Base-by-base conservation (phyloP, 2,113 vertebrate species). In the Tragulus kanchil region DNA sequence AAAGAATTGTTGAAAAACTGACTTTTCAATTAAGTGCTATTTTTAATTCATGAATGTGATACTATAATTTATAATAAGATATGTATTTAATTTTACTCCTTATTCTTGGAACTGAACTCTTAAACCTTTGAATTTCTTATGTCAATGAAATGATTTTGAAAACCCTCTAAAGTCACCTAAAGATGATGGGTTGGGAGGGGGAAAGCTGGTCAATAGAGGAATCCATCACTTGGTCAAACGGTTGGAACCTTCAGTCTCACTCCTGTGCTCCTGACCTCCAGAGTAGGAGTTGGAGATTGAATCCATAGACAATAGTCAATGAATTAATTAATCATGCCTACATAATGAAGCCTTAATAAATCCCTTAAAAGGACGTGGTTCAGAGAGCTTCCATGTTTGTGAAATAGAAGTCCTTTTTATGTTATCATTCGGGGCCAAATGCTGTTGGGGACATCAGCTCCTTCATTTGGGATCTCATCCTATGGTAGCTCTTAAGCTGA, bases 11-110 rank as follows among this genome's bases (percentile, higher is more conserved):
- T 8, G 56, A 87, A 97, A 97, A 97, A 89, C 62, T 48, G 11
- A 75, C 31, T 64, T 96, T 95, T 95, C 77, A 97, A 94, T 69
- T 56, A 95, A 95, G 28, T 87, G 28, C 65, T 97, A 52, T 90
- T 96, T 97, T 93, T 92, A 58, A 95, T 26, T 48, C 52, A 82
- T 56, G 56, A 58, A 26, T 75, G 9, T 79, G 56, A 64, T 56
- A n/a, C 58, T 89, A 31, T 4, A 16, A 75, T 75, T 50, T 88
- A n/a, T n/a, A n/a, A 31, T 59, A 65, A 86, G 59, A 42, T 61
- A n/a, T 3, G 26, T 67, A 48, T 89, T 83, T 67, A 42, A 4
- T 58, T 25, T 77, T 36, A 64, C 11, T 25, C 36, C 48, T 15
- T 21, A 28, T 56, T 58, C 36, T 11, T 62, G 28, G 14, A 36